Evolutionary conservation across 2,797 vertebrate genomes (phyloP).

Genomic region (Paguma larvata): DNA sequence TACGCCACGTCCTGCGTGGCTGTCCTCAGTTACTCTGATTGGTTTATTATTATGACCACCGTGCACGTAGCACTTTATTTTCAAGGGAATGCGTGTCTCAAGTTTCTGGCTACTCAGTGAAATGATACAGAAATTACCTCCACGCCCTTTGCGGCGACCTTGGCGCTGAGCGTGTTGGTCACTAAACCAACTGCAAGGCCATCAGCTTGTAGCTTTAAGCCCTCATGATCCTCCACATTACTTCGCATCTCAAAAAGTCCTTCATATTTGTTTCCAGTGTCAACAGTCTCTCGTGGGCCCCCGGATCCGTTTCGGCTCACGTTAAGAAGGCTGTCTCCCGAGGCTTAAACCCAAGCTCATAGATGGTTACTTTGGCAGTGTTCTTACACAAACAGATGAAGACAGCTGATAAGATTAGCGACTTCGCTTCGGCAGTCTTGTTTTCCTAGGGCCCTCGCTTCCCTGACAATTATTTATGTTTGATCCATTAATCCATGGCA

Average conservation of each 20-base stretch:
- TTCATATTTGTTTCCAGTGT: not conserved
- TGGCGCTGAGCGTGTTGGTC: not conserved
- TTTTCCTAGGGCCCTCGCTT: constrained; percentile 51
- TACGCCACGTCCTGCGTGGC: not conserved
- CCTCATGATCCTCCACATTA: not conserved
- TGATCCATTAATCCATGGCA: constrained; percentile 66
- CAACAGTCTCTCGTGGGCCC: not conserved
- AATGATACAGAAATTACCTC: not conserved
- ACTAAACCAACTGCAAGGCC: not conserved
- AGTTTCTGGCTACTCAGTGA: constrained; percentile 40
- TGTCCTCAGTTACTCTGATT: accelerated
- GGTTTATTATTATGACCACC: not conserved
- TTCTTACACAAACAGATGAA: constrained; percentile 68
- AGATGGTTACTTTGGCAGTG: constrained; percentile 47
- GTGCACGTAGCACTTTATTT: not conserved
- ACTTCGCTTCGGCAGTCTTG: constrained; percentile 32
- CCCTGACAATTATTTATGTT: constrained; percentile 69
- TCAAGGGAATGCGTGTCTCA: constrained; percentile 45
- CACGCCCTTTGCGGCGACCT: not conserved
- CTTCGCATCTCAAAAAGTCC: not conserved
- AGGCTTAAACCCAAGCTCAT: not conserved
- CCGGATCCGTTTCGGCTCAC: not conserved
- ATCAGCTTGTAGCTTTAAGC: not conserved
- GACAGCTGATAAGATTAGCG: constrained; percentile 56
- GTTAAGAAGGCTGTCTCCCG: not conserved